Evolutionary conservation across 2,888 invertebrate genomes (phyloP), one percentile per base, ranked within the genome.

Genomic region (Lacanobia wlatinum): DNA sequence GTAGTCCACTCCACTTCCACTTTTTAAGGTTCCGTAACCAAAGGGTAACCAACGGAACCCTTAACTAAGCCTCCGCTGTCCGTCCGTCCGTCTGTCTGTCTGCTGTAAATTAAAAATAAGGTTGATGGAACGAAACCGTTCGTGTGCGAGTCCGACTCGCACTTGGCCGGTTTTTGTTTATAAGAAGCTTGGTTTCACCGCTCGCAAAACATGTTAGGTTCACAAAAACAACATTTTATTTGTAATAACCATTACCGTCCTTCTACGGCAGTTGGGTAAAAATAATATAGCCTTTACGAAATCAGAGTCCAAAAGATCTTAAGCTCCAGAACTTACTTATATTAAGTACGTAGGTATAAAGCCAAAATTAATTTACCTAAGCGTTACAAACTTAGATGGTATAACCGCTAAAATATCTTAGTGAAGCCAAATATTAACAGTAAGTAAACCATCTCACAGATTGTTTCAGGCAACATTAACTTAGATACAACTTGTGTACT

Each of bases 391-490:
- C 63, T 76, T 59, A 48, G 21, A 21, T 53, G 18, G n/a, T 43
- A 48, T 48, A 77, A 21, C 14, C 14, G 7, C 7, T 56, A 38
- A 53, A 53, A 55, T 62, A 59, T 55, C 23, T 43, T 28, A 21
- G 40, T 40, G 28, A 63, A 56, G 18, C 46, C 16, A 53, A 55
- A 68, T 28, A 64, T 73, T 68, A 50, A 62, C 56, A 61, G 16
- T 12, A 59, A 65, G 58, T 59, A 75, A 66, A 74, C 56, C 12
- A 55, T 55, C 34, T 48, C 12, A 14, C 56, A 48, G n/a, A 48
- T 61, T 62, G 28, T 81, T 81, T 58, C 6, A 60, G n/a, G 43
- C 43, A 71, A 46, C 53, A 50, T 50, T 55, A n/a, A 46, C 34
- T 40, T 43, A 21, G n/a, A 5, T 12, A 18, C 21, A 43, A 23